Evolutionary conservation across 2,113 vertebrate species (phyloP), one percentile per base, ranked within the genome.

Genomic region (Puma concolor): DNA sequence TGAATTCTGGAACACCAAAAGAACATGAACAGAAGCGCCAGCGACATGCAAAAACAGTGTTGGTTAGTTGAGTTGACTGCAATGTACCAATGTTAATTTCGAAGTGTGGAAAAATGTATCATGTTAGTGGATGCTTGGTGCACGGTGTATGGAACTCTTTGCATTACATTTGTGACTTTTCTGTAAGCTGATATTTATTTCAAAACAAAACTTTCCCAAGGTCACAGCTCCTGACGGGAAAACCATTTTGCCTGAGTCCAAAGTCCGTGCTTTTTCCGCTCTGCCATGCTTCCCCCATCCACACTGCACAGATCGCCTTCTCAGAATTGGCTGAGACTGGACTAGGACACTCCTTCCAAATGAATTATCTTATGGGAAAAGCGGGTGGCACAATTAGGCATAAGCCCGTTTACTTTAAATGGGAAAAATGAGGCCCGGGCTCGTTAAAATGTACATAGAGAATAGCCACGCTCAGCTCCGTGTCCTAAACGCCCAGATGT

Each of bases 261-360:
- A 64, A 48, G 27, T n/a, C 27, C 17, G 2, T 2, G 2, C 1
- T 69, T 54, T 64, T 38, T 10, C 19, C 2, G 0, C 23, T 15
- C 17, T 6, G 60, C 14, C 33, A 12, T 1, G 1, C 36, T 71
- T 19, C 1, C 8, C 0, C 27, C 21, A 10, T 10, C n/a, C 9
- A 41, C 23, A 0, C n/a, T 15, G 5, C 15, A 15, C 0, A 5
- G 13, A 17, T 9, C 0, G 13, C 60, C 2, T 4, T 27, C 80
- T 76, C 64, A 7, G 25, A 71, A 52, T 6, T 33, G 33, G 57
- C 54, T 4, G 29, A 41, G n/a, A 29, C 66, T 89, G 72, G 54
- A 41, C 7, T 7, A 82, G 92, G 77, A 69, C 16, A 6, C 11
- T 12, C 67, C 85, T 90, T 95, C 79, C 29, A 13, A 54, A 84